Evolutionary conservation across 2,113 vertebrate species (phyloP).

Genomic region (Grammomys dolichurus): DNA sequence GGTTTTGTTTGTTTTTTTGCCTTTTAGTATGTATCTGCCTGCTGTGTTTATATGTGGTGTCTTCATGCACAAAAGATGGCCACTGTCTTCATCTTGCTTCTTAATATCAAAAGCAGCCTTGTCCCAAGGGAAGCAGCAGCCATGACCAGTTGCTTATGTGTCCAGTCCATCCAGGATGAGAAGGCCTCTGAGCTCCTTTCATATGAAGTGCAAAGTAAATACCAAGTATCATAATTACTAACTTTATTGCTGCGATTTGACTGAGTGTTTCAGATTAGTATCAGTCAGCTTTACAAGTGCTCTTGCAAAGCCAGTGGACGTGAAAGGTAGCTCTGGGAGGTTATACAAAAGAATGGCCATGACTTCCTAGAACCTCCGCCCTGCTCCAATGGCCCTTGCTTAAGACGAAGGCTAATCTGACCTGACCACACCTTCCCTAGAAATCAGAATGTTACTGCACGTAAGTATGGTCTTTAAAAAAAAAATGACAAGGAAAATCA

Average conservation of each 20-base stretch:
- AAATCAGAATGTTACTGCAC: slow-evolving; percentile 19
- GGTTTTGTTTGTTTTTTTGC: not conserved
- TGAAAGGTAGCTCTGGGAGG: slow-evolving; percentile 58
- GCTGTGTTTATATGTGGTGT: not conserved
- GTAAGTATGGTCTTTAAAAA: not conserved
- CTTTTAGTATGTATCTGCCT: not conserved
- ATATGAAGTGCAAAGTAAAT: slow-evolving; percentile 53
- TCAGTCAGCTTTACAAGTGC: slow-evolving; percentile 68
- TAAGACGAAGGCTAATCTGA: not conserved
- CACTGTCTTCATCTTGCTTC: not conserved
- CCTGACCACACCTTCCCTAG: not conserved
- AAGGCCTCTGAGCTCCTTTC: slow-evolving; percentile 63
- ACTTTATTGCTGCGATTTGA: slow-evolving; percentile 78
- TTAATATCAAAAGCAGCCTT: not conserved
- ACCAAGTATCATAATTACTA: slow-evolving; percentile 67
- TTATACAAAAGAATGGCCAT: not conserved
- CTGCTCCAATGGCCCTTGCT: not conserved
- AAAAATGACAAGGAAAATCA: not conserved
- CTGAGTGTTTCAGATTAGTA: slow-evolving; percentile 77
- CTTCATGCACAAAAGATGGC: not conserved
- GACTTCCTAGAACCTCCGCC: slow-evolving; percentile 69
- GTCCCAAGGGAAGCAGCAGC: not conserved
- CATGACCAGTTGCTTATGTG: not conserved
- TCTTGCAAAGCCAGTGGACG: slow-evolving; percentile 59
- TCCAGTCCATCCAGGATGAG: not conserved